phyloP scores from a whole-genome alignment of 2,113 vertebrate species.

The Gymnarchus niloticus region DNA sequence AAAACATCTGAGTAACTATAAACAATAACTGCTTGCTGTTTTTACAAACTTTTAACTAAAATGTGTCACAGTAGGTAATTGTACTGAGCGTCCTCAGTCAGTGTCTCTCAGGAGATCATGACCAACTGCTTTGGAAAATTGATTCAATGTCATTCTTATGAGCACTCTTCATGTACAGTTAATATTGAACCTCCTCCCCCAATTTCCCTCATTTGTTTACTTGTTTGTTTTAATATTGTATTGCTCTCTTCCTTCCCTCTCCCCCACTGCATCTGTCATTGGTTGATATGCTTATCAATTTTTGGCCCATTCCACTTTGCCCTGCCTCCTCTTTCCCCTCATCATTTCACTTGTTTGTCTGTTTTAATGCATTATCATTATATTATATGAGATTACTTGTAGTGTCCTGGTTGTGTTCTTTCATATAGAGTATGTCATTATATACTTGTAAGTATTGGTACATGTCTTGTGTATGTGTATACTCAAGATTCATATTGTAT shows the following conservation, averaged over 20 bases:
- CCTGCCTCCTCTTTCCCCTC: neutral
- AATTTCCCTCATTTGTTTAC: neutral
- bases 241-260: neutral
- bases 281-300: neutral
- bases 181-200: neutral
- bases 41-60: constrained; percentile 13
- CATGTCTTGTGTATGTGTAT: constrained; percentile 1
- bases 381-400: constrained; percentile 10
- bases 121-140: neutral
- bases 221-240: constrained; percentile 10
- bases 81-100: neutral
- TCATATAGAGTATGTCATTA: neutral
- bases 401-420: constrained; percentile 7
- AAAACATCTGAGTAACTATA: neutral
- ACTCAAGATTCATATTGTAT: neutral
- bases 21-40: neutral
- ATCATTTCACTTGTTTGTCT: constrained; percentile 7
- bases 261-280: neutral
- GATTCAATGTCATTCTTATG: neutral
- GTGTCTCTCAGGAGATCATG: neutral
- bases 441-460: neutral
- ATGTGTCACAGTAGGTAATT: neutral
- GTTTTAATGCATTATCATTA: constrained; percentile 19
- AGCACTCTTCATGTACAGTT: constrained; percentile 13
- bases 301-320: neutral